phyloP scores from a whole-genome alignment of 2,113 vertebrate species.

The Scatophagus argus region DNA sequence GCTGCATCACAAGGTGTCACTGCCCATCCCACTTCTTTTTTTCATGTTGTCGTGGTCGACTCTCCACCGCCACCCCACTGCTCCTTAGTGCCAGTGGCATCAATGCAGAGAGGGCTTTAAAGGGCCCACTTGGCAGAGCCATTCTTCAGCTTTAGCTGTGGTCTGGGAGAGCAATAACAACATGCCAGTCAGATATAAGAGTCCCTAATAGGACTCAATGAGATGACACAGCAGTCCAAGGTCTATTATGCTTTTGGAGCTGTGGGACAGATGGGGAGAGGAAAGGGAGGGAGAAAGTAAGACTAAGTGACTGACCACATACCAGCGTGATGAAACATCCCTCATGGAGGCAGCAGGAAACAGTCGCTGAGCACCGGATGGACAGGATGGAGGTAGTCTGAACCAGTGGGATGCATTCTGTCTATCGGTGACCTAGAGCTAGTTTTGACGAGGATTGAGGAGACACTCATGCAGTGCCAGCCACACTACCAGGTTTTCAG shows the following conservation, averaged over 20 bases:
- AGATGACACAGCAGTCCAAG: conserved; percentile 64
- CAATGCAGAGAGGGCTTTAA: conserved; percentile 38
- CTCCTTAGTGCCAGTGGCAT: conserved; percentile 32
- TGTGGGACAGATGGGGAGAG: conserved; percentile 23
- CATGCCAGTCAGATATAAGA: conserved; percentile 70
- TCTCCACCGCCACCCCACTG: background rate
- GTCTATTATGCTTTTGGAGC: conserved; percentile 50
- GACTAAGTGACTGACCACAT: conserved; percentile 39
- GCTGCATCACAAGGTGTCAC: conserved; percentile 34
- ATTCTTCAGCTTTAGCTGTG: conserved; percentile 49
- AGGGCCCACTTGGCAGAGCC: conserved; percentile 45
- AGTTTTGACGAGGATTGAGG: conserved; percentile 38
- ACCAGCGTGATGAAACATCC: conserved; percentile 19
- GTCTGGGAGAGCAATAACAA: conserved; percentile 64
- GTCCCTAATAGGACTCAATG: conserved; percentile 68
- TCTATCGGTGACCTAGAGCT: conserved; percentile 32
- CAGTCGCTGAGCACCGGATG: background rate
- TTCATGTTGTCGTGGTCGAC: conserved; percentile 17
- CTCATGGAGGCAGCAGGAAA: conserved; percentile 16
- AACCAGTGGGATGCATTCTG: conserved; percentile 25
- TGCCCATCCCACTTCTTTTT: conserved; percentile 19
- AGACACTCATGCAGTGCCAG: conserved; percentile 47
- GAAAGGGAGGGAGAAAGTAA: conserved; percentile 6
- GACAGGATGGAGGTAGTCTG: conserved; percentile 22
- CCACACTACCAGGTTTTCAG: conserved; percentile 46